These are phyloP conservation scores for Epinephelus cyanopodus DNA, from an alignment of 2,113 vertebrate genomes.

Conservation along the genomic window DNA sequence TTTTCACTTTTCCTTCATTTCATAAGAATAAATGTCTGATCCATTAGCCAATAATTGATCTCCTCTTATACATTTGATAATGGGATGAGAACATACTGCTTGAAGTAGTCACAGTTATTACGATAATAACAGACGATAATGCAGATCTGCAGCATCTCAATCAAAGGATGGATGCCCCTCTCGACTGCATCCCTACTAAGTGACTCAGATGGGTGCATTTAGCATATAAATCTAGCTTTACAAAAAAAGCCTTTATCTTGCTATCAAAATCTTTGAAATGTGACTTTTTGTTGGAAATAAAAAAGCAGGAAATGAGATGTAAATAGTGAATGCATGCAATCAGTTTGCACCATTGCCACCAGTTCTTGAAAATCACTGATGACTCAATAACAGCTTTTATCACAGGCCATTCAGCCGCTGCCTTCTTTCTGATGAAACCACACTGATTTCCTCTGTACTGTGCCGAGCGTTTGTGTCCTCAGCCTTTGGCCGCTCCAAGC, in stretches of 20 bases:
- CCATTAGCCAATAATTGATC: background rate
- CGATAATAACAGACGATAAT: slow-evolving; percentile 6
- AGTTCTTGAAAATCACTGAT: slow-evolving; percentile 70
- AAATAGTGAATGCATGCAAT: slow-evolving; percentile 79
- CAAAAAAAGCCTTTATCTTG: slow-evolving; percentile 23
- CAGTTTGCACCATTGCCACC: slow-evolving; percentile 63
- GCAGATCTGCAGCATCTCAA: slow-evolving; percentile 9
- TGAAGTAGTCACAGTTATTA: background rate
- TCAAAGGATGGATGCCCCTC: background rate
- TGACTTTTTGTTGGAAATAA: slow-evolving; percentile 63
- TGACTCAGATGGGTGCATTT: slow-evolving; percentile 30
- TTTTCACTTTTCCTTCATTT: background rate
- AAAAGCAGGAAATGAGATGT: slow-evolving; percentile 76
- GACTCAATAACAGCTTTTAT: slow-evolving; percentile 74
- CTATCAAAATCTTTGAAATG: slow-evolving; percentile 54
- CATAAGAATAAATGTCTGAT: background rate
- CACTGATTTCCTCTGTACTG: slow-evolving; percentile 69
- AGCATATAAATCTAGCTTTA: slow-evolving; percentile 42
- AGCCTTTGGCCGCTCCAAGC: slow-evolving; percentile 59
- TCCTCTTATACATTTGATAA: background rate
- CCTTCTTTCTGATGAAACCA: slow-evolving; percentile 72
- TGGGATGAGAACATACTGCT: background rate
- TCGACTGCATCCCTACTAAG: slow-evolving; percentile 9
- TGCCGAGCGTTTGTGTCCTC: slow-evolving; percentile 45
- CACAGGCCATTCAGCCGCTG: slow-evolving; percentile 71